Evolutionary conservation across 2,113 vertebrate genomes (phyloP).

Genomic region (Malurus cyaneus): DNA sequence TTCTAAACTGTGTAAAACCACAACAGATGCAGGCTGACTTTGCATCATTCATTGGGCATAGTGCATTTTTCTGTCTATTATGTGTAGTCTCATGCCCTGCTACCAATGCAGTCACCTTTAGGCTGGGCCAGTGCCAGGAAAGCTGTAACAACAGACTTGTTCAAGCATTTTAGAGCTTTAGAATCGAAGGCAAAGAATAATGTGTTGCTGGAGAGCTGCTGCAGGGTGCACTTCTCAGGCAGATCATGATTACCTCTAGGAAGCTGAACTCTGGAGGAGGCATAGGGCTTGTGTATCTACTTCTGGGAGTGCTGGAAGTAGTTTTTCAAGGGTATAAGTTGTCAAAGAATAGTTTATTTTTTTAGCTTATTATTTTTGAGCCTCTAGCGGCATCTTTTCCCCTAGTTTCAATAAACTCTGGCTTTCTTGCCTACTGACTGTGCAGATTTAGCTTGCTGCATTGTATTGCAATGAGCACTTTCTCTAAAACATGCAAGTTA

Average conservation of each 20-base stretch:
- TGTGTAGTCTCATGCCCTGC: neutral
- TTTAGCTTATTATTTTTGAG: neutral
- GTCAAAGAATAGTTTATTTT: neutral
- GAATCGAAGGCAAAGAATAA: neutral
- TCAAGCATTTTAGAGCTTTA: neutral
- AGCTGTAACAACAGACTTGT: neutral
- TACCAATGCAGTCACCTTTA: neutral
- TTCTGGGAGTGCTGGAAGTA: neutral
- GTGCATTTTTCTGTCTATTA: neutral
- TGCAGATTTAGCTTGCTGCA: neutral
- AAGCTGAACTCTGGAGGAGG: neutral
- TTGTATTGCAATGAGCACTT: neutral
- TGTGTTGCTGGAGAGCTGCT: neutral
- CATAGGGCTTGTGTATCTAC: neutral
- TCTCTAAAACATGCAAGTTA: neutral
- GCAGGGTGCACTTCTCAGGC: neutral
- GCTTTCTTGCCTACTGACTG: neutral
- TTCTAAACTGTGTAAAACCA: neutral
- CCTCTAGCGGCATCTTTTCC: neutral
- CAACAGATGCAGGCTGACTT: neutral
- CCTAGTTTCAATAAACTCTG: neutral
- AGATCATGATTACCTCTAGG: neutral
- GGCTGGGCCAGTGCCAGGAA: neutral
- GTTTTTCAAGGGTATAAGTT: neutral
- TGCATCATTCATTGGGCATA: neutral